A percentile compares a stretch with the other conserved stretches of the same genome.
Evolutionary conservation across 2,113 vertebrate genomes (phyloP).

Genomic region (Python bivittatus): DNA sequence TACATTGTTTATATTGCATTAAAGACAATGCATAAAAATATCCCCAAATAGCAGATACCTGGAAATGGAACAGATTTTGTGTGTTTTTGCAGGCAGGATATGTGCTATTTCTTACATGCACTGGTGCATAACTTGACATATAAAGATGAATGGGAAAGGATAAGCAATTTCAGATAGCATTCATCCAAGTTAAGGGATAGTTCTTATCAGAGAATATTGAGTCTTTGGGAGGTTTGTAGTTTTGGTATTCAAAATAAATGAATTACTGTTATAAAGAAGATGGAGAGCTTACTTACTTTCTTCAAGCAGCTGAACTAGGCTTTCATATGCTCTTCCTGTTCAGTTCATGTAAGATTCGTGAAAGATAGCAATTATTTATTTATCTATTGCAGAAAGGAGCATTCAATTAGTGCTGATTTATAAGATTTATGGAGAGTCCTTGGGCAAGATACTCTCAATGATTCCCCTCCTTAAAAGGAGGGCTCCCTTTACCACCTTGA

Average conservation of each 20-base stretch:
- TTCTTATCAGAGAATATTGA: constrained; percentile 11
- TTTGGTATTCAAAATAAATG: background rate
- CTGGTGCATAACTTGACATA: background rate
- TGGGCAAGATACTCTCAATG: background rate
- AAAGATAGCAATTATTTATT: background rate
- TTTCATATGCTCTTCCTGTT: background rate
- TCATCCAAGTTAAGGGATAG: background rate
- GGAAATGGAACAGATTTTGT: constrained; percentile 18
- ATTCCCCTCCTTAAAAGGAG: background rate
- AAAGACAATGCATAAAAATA: constrained; percentile 47
- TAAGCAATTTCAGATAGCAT: background rate
- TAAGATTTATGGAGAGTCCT: background rate
- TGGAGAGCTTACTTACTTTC: background rate
- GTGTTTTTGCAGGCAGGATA: background rate
- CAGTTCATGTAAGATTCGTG: background rate
- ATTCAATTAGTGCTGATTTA: background rate
- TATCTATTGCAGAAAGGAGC: background rate
- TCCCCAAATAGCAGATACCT: constrained; percentile 35
- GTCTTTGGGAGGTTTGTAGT: background rate
- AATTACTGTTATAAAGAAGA: background rate
- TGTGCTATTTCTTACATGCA: constrained; percentile 1
- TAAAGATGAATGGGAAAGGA: constrained; percentile 8
- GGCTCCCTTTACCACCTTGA: background rate
- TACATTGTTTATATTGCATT: constrained; percentile 48
- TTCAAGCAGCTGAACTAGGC: background rate